Evolutionary conservation across 2,113 vertebrate genomes (phyloP).

Genomic region (Campylorhamphus procurvoides): DNA sequence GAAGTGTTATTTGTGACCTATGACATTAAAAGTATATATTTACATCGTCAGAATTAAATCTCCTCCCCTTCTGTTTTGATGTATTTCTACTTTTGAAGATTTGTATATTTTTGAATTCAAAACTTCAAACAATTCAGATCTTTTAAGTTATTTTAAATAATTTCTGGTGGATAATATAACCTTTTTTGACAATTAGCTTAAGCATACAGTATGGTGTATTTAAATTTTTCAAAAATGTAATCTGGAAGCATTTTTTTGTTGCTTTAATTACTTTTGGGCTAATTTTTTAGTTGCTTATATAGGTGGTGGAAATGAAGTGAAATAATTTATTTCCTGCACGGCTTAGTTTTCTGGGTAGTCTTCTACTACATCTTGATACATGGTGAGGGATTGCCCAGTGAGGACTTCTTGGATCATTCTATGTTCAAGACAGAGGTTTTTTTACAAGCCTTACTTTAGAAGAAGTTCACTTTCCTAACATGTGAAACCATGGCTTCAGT

Average conservation of each 20-base stretch:
- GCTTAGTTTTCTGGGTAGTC: background rate
- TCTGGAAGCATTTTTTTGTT: background rate
- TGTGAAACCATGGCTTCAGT: background rate
- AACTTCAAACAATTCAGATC: background rate
- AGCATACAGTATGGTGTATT: accelerated
- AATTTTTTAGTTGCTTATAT: background rate
- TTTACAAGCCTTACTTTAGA: background rate
- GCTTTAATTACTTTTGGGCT: background rate
- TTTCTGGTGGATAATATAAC: background rate
- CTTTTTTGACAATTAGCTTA: background rate
- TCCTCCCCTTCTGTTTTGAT: background rate
- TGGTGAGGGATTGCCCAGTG: background rate
- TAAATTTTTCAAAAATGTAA: background rate
- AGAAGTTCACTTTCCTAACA: background rate
- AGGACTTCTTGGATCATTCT: background rate
- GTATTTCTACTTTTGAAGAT: background rate
- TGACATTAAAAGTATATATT: background rate
- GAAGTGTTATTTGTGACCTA: background rate
- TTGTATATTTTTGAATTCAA: background rate
- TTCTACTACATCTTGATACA: background rate
- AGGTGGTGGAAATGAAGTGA: background rate
- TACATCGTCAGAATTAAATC: background rate
- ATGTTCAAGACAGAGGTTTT: background rate
- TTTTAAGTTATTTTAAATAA: background rate
- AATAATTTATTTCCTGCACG: background rate